Evolutionary conservation across 2,797 vertebrate genomes (phyloP).

Genomic region (Anniella stebbinsi): DNA sequence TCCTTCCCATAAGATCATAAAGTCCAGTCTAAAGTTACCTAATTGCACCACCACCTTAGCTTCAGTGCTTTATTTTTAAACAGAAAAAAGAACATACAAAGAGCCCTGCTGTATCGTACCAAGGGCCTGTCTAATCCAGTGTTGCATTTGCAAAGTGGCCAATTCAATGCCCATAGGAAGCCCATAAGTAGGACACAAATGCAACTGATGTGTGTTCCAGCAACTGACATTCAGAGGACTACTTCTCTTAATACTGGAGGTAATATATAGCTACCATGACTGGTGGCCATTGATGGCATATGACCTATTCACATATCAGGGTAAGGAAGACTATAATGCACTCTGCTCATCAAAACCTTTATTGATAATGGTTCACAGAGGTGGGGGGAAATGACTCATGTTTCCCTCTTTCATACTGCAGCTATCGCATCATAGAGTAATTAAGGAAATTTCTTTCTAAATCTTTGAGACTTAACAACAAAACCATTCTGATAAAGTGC

Average conservation of each 20-base stretch:
- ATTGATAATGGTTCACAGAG: background rate
- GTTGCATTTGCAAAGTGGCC: no score
- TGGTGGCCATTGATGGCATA: background rate
- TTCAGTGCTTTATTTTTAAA: background rate
- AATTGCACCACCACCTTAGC: background rate
- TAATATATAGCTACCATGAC: no score
- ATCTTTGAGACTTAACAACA: conserved; percentile 2
- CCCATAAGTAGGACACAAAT: no score
- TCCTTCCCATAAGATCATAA: background rate
- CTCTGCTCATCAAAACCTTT: background rate
- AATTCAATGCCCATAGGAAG: no score
- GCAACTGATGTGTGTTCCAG: no score
- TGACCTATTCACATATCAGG: background rate
- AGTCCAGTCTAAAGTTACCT: background rate
- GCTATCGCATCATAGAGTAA: background rate
- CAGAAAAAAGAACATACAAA: background rate
- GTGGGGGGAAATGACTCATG: background rate
- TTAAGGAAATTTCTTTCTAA: background rate
- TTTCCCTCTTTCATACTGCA: background rate
- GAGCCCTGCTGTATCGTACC: background rate
- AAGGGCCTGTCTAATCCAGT: background rate
- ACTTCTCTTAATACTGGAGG: no score
- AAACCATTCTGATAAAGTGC: background rate
- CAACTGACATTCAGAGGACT: no score
- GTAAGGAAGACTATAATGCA: background rate